phyloP scores from a whole-genome alignment of 2,113 vertebrate genomes.

The Nycticorax nycticorax region DNA sequence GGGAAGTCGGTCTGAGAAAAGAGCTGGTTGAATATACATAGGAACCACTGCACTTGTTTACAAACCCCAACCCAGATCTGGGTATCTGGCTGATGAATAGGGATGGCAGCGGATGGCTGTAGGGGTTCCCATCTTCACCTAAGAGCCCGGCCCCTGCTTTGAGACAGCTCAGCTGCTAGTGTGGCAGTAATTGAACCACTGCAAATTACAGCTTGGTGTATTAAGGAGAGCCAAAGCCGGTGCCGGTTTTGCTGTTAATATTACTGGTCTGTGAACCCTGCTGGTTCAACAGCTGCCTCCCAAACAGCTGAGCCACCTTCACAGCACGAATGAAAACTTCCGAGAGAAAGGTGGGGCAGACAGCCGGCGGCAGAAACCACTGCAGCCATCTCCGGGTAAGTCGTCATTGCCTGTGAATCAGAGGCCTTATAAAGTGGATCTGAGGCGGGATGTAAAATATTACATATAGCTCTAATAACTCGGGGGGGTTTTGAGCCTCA shows the following conservation, averaged over 20 bases:
- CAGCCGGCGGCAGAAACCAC: conserved; percentile 16
- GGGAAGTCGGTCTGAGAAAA: neutral
- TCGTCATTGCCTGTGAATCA: conserved; percentile 6
- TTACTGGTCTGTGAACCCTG: neutral
- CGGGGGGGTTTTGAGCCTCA: conserved; percentile 7
- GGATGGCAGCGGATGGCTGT: neutral
- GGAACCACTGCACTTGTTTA: neutral
- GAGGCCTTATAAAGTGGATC: conserved; percentile 40
- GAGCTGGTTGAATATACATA: neutral
- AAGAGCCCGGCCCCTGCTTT: neutral
- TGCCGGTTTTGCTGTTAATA: conserved; percentile 29
- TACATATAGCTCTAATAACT: conserved; percentile 53
- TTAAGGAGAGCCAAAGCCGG: neutral
- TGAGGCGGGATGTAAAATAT: conserved; percentile 14
- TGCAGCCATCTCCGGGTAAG: neutral
- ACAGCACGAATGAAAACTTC: neutral
- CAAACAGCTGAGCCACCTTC: conserved; percentile 23
- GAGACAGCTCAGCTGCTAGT: conserved; percentile 9
- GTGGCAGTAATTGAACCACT: conserved; percentile 13
- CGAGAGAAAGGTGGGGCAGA: conserved; percentile 44
- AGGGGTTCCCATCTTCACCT: conserved; percentile 33
- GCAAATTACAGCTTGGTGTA: conserved; percentile 26
- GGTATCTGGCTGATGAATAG: conserved; percentile 33
- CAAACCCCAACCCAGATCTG: neutral
- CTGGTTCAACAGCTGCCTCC: conserved; percentile 34